Evolutionary conservation across 1,140 invertebrate species (phyloP).

Genomic region (Protaetia brevitarsis): DNA sequence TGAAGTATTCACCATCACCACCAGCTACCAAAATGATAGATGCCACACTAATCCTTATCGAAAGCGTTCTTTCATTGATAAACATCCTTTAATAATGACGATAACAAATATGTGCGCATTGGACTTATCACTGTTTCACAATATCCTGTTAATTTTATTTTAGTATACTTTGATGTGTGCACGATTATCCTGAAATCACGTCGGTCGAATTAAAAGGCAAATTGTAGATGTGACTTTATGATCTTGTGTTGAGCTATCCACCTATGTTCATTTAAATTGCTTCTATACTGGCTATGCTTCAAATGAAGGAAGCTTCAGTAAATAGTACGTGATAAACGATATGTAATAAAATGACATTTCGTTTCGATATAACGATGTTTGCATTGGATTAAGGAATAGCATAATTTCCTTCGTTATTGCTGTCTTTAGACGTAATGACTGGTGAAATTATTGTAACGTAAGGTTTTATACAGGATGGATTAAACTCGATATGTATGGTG

Average conservation of each 20-base stretch:
- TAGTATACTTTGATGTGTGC: background rate
- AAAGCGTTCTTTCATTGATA: background rate
- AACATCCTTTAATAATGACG: background rate
- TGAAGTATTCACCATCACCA: background rate
- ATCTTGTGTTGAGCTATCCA: background rate
- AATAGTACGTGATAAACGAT: no score
- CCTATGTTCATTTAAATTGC: background rate
- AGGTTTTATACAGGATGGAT: no score
- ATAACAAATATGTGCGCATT: background rate
- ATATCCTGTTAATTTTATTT: background rate
- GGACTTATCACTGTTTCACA: background rate
- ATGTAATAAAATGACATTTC: no score
- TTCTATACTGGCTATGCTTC: no score
- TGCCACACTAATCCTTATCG: background rate
- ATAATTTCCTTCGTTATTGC: no score
- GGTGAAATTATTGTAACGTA: no score
- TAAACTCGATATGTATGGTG: no score
- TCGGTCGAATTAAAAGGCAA: background rate
- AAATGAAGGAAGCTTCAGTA: no score
- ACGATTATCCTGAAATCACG: background rate
- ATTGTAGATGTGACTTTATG: background rate
- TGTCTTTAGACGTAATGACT: no score
- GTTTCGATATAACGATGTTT: no score
- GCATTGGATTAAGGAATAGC: no score
- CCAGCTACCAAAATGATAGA: background rate